phyloP scores from a whole-genome alignment of 2,888 invertebrate genomes.

The Acrocyrtus sp. region DNA sequence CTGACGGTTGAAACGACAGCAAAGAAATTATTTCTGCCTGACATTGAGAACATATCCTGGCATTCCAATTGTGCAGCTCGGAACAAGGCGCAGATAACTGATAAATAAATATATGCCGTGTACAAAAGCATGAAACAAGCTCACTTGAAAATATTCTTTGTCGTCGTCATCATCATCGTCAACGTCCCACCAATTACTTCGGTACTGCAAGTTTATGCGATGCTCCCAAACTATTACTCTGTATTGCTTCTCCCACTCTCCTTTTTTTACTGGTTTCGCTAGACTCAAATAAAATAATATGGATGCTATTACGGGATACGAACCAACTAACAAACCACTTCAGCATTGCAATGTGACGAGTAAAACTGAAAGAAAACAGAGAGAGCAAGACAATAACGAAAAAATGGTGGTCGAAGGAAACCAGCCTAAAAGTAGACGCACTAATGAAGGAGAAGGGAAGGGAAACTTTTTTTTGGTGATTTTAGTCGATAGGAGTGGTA shows the following conservation, averaged over 20 bases:
- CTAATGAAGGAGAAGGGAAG: constrained; percentile 12
- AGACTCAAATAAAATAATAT: constrained; percentile 25
- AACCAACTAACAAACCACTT: constrained; percentile 15
- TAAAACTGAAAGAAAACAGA: not conserved
- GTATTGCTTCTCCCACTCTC: constrained; percentile 3
- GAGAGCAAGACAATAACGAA: not conserved
- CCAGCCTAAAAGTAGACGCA: constrained; percentile 12
- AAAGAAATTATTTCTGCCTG: too few relatives aligned
- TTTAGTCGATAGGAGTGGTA: constrained; percentile 9
- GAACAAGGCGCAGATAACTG: too few relatives aligned
- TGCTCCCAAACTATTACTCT: constrained; percentile 1
- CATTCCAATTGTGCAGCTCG: too few relatives aligned
- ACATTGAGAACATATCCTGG: too few relatives aligned
- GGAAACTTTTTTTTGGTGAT: constrained; percentile 5
- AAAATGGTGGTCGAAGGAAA: constrained; percentile 3
- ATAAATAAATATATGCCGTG: too few relatives aligned
- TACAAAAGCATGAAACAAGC: too few relatives aligned
- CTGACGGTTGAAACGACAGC: too few relatives aligned
- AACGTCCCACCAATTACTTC: too few relatives aligned
- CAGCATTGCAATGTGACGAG: too few relatives aligned
- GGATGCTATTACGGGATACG: constrained; percentile 20
- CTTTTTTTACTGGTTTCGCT: not conserved
- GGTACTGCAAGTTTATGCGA: not conserved
- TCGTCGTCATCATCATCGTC: too few relatives aligned
- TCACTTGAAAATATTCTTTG: too few relatives aligned